Base-by-base conservation (phyloP, 2,113 vertebrate genomes). In the Antennarius striatus region DNA sequence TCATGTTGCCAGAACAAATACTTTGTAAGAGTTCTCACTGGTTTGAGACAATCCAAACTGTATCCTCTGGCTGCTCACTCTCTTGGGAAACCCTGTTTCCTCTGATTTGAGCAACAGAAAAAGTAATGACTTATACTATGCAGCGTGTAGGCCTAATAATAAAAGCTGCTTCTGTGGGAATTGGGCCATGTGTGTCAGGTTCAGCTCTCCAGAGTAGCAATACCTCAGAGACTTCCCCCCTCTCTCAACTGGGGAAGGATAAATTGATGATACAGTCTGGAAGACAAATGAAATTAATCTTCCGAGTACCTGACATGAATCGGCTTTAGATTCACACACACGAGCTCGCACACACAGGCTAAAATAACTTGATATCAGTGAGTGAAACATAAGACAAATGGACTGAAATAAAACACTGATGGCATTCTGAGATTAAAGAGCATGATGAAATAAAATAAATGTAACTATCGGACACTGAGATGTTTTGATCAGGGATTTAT, bases 271-370 rank as follows among this genome's bases (percentile, higher is more conserved):
- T 90, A 86, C 85, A 88, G 85, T 86, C 82, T 17, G 64, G 87
- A 86, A 91, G 90, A 91, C 91, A 92, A 93, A 91, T 90, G 85
- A 90, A 92, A 94, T 93, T 93, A 91, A 93, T 93, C 91, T 92
- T 92, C 74, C 76, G 75, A 32, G 53, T 63, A 81, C 68, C 83
- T 90, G 91, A 93, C 89, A 89, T 75, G 77, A 90, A 85, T 90
- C 49, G 70, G 81, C 79, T 87, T 88, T 80, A 79, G 83, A 80
- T 42, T 6, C 54, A 43, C 55, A 48, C 56, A 22, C 30, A 53
- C 53, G 56, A 49, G 59, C 48, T 56, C 52, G 61, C 50, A 52
- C 56, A 56, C 16, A 50, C 46, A 10, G 11, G 8, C 72, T 68
- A 77, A 78, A 85, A 86, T 79, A 78, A 77, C 77, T 85, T 81